These are phyloP conservation scores for Alectura lathami DNA, from an alignment of 2,113 vertebrate genomes.

Conservation along the genomic window DNA sequence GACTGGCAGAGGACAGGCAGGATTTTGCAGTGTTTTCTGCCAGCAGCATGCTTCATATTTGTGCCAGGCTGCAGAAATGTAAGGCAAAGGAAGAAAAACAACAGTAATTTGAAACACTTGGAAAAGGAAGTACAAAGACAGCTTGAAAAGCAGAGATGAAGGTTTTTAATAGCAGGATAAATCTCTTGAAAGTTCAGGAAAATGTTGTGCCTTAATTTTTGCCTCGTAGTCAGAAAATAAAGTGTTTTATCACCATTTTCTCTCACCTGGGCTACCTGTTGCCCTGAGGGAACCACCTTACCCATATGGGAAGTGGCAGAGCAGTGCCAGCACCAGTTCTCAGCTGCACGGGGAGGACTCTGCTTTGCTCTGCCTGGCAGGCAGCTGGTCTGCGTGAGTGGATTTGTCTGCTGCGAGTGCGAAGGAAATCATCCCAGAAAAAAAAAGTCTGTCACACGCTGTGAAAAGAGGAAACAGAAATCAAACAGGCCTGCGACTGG, in stretches of 20 bases:
- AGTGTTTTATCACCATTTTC: neutral
- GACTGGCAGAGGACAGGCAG: neutral
- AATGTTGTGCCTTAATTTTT: neutral
- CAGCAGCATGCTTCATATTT: neutral
- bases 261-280: neutral
- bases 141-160: neutral
- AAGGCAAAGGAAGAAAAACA: slow-evolving; percentile 22
- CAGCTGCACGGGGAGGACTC: neutral
- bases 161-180: neutral
- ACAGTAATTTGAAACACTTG: neutral
- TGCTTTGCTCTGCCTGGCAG: neutral
- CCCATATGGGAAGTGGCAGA: neutral
- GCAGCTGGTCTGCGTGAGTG: neutral
- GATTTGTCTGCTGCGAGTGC: neutral
- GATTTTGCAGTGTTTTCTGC: slow-evolving; percentile 7
- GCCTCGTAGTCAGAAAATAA: neutral
- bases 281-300: neutral
- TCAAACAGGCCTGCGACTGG: neutral
- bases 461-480: neutral
- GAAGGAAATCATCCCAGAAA: neutral
- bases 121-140: neutral
- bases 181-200: neutral
- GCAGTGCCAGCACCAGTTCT: neutral
- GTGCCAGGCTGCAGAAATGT: slow-evolving; percentile 47
- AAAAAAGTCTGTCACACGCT: neutral